Conservation (phyloP, 2,113 vertebrate genomes). For the Indicator indicator region DNA sequence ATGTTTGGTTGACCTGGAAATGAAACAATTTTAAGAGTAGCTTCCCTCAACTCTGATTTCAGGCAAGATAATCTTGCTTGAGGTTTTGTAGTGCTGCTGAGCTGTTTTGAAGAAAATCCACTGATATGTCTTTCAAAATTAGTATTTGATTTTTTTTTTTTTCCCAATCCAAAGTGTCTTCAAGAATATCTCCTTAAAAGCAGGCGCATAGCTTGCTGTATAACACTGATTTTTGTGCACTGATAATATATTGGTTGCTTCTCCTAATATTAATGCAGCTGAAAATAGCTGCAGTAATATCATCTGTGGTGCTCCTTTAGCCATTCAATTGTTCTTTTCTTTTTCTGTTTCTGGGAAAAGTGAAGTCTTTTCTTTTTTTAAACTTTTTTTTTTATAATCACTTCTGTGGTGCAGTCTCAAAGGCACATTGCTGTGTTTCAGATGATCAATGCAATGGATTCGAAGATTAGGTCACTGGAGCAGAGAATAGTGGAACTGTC, state of each 20-base stretch:
- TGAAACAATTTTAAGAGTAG: background rate
- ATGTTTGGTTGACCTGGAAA: constrained; percentile 35
- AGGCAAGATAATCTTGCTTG: constrained; percentile 1
- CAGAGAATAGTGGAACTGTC: constrained; percentile 96
- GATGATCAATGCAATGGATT: constrained; percentile 99
- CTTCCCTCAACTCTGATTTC: background rate
- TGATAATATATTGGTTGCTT: background rate
- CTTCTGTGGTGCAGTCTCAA: background rate
- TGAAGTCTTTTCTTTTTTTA: background rate
- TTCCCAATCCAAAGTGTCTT: background rate
- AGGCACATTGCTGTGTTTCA: constrained; percentile 70
- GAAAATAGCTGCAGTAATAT: background rate
- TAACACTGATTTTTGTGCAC: background rate
- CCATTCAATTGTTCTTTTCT: background rate
- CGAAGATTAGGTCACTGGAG: constrained; percentile 95
- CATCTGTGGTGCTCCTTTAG: background rate
- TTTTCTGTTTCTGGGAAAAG: background rate
- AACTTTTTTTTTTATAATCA: background rate
- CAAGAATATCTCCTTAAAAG: background rate
- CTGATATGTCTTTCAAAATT: background rate
- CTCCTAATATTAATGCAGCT: background rate
- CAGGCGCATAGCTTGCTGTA: background rate
- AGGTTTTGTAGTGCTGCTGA: background rate
- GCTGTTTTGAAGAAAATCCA: background rate
- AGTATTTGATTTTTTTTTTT: rapidly evolving